These are phyloP conservation scores for Fistularia tabacaria DNA, from an alignment of 2,797 vertebrate species.

Conservation along the genomic window DNA sequence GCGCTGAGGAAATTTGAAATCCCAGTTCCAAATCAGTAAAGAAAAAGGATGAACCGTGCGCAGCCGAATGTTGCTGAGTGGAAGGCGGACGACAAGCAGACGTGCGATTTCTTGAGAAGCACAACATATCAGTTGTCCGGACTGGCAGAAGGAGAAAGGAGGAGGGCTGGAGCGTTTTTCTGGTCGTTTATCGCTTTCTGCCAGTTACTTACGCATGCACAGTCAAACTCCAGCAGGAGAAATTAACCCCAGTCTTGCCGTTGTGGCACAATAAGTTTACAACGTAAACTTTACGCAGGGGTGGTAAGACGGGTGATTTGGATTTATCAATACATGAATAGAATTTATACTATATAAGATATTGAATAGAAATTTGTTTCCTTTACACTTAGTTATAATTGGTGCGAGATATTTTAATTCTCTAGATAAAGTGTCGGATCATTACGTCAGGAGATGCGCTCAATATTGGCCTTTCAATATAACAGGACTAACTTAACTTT, in stretches of 20 bases:
- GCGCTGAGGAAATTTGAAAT: neutral
- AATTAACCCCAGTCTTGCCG: slow-evolving; percentile 63
- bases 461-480: too few species aligned
- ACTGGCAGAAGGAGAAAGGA: slow-evolving; percentile 36
- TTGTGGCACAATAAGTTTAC: slow-evolving; percentile 48
- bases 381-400: too few species aligned
- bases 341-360: neutral
- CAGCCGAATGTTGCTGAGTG: too few species aligned
- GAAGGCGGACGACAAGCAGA: slow-evolving; percentile 4
- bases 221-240: slow-evolving; percentile 29
- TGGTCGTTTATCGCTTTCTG: slow-evolving; percentile 54
- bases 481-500: too few species aligned
- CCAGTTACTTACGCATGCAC: slow-evolving; percentile 4
- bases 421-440: too few species aligned
- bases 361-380: too few species aligned
- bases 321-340: neutral
- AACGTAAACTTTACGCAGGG: slow-evolving; percentile 66
- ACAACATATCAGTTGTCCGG: slow-evolving; percentile 50
- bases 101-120: slow-evolving; percentile 31
- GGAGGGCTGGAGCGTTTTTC: slow-evolving; percentile 39
- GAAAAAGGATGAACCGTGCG: neutral
- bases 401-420: too few species aligned
- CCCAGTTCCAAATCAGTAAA: slow-evolving; percentile 2
- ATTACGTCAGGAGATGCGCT: too few species aligned
- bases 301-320: too few species aligned